Evolutionary conservation across 2,888 invertebrate species (phyloP), one percentile per base, ranked within the genome.

Genomic region (Zelleria hepariella): DNA sequence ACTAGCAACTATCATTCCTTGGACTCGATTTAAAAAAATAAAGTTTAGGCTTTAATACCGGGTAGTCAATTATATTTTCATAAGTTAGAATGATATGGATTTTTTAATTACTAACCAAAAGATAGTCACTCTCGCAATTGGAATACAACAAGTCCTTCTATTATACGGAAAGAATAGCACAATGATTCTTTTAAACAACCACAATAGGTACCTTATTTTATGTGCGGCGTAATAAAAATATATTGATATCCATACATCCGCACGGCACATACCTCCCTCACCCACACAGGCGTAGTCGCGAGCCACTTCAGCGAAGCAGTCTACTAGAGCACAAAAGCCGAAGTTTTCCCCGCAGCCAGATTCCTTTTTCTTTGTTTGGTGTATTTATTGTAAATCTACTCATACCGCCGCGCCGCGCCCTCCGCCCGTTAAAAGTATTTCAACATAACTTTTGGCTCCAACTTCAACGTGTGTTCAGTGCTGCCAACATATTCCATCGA

Each of bases 361-460:
- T 86, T 86, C 85, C 82, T 85, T 86, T 86, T 86, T 84, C 86
- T 86, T 87, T 88, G 87, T 87, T 87, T 84, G 80, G 82, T 83
- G 85, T 88, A 87, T 88, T 86, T 86, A 88, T 88, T 86, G 87
- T 87, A 86, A 86, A 87, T 86, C 83, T 85, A 86, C 87, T 88
- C 87, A 86, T 86, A 86, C 83, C 81, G 75, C 70, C 66, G 65
- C 67, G 68, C 71, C 73, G 73, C 26, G 48, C 51, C 58, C 47
- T 51, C 56, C 58, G 70, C 72, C 78, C 76, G 81, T 79, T 82
- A 80, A 76, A 85, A 86, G 87, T 87, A 86, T 86, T 85, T 74
- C 82, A 71, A 83, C 85, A 87, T 87, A 86, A 87, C 85, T 86
- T 86, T 80, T 78, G 77, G 76, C 76, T 61, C 47, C 32, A 18